Percentiles rank a stretch among this genome's conserved stretches.
Conservation (phyloP, 2,888 invertebrate species). For the Himalopsyche anomala region DNA sequence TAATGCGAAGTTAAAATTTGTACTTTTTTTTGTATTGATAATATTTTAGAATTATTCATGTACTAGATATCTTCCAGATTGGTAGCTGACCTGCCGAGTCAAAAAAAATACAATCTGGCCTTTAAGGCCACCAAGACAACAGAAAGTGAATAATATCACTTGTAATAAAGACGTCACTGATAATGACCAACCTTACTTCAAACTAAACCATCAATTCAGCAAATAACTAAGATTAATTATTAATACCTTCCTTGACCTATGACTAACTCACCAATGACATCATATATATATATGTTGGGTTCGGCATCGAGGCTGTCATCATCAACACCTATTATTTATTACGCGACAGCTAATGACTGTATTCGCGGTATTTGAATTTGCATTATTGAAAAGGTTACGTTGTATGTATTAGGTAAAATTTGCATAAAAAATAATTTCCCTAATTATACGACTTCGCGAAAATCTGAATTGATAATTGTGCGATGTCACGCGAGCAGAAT, state of each 20-base stretch:
- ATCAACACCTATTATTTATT: background rate
- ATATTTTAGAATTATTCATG: too few relatives aligned
- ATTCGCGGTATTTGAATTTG: conserved; percentile 13
- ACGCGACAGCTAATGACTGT: background rate
- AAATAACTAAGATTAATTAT: background rate
- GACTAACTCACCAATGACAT: conserved; percentile 4
- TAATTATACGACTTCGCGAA: background rate
- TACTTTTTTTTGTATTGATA: too few relatives aligned
- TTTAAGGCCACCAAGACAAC: too few relatives aligned
- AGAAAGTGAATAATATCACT: too few relatives aligned
- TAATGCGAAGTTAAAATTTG: too few relatives aligned
- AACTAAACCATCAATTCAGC: background rate
- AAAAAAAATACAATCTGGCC: too few relatives aligned
- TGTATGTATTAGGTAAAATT: background rate
- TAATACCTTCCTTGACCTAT: background rate
- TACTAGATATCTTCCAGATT: too few relatives aligned
- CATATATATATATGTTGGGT: background rate
- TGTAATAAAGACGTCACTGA: too few relatives aligned
- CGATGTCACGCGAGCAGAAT: background rate
- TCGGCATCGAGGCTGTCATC: background rate
- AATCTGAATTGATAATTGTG: background rate
- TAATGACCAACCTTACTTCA: background rate
- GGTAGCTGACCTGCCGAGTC: too few relatives aligned
- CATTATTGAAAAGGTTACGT: background rate
- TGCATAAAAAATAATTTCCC: background rate